Evolutionary conservation across 2,113 vertebrate species (phyloP).

Genomic region (Cryptoleucopteryx plumbea): DNA sequence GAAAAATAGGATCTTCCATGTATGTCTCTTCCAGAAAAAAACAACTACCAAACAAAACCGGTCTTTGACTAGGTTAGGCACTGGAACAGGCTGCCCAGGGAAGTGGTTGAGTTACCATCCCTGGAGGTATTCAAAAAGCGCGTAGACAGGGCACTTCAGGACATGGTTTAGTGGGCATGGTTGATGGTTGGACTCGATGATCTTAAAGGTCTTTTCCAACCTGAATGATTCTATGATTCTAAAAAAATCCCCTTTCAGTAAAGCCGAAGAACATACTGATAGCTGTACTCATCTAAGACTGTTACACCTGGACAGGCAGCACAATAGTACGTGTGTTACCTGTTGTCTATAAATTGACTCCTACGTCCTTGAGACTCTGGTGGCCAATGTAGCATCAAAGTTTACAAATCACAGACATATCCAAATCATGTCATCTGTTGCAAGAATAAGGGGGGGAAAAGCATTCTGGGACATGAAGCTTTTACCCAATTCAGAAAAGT

Average conservation of each 20-base stretch:
- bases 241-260: neutral
- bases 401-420: neutral
- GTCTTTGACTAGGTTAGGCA: neutral
- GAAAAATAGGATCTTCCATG: neutral
- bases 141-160: too few relatives aligned
- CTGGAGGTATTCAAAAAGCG: too few relatives aligned
- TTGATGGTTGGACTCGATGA: too few relatives aligned
- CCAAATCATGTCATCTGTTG: neutral
- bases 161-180: too few relatives aligned
- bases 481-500: neutral
- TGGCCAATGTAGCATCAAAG: neutral
- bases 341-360: neutral
- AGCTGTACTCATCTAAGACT: neutral
- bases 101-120: too few relatives aligned
- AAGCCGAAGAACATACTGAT: neutral
- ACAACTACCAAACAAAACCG: neutral
- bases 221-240: too few relatives aligned
- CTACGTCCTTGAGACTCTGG: neutral
- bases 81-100: too few relatives aligned
- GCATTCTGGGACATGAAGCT: neutral
- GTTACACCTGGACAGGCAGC: neutral
- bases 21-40: neutral
- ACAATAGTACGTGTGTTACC: neutral
- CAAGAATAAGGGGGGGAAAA: neutral
- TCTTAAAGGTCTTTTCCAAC: too few relatives aligned